Evolutionary conservation across 2,888 invertebrate species (phyloP), one percentile per base, ranked within the genome.

Genomic region (Gymnosoma rotundatum): DNA sequence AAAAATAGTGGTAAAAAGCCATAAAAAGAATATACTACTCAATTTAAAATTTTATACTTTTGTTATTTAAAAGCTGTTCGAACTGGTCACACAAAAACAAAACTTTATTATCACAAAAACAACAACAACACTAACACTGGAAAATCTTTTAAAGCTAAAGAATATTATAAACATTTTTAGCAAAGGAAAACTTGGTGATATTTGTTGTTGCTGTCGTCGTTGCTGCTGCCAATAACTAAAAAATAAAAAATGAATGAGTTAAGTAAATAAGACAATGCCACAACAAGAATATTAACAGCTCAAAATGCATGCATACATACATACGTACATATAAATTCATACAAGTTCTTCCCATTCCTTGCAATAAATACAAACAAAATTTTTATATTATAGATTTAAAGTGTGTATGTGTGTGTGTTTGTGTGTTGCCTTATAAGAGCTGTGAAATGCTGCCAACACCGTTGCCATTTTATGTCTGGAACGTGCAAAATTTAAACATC

Each of bases 401-500:
- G 20, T 61, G 50, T 32, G 12, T 18, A 18, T 58, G 20, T 42
- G 8, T 58, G 14, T 42, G 32, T 32, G 32, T 32, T 20, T 38
- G 48, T 60, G 60, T 54, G 12, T 63, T 58, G 12, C n/a, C 64
- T 32, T 70, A 75, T 74, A 69, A 42, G 69, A 75, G 75, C 81
- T 81, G 81, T 52, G 75, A 75, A 81, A 81, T 75, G 70, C 63
- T 75, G 50, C 25, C 63, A 64, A 69, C 32, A 32, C 56, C 58
- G 50, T 75, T 64, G 64, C 69, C 64, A 52, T 81, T 79, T 79
- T 81, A 81, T 81, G 50, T 58, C 63, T 58, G 50, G 58, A 75
- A 75, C 81, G 81, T 81, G 81, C 81, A 81, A 70, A 75, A 50
- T 75, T 69, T 64, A 81, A 56, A 45, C 45, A 73, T 58, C 73